These are phyloP conservation scores for Melipona quadrifasciata DNA, from an alignment of 1,140 invertebrate species.

Conservation along the genomic window DNA sequence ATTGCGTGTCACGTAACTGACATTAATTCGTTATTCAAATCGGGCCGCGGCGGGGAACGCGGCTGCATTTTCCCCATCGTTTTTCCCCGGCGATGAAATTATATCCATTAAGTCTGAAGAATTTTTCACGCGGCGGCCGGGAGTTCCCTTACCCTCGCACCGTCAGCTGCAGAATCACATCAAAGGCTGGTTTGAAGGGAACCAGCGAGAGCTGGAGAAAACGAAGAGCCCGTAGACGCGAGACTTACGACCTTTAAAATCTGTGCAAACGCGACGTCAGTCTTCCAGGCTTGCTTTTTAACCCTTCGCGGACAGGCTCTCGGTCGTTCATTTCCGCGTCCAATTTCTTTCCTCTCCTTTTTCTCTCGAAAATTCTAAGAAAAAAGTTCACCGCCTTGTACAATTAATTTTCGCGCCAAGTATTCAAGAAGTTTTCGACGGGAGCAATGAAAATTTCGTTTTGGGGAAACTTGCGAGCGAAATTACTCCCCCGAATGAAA, in stretches of 20 bases:
- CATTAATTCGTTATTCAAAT: conserved; percentile 59
- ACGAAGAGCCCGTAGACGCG: background rate
- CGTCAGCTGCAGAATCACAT: conserved; percentile 50
- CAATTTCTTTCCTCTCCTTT: background rate
- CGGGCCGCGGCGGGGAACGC: conserved; percentile 4
- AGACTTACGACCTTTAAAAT: background rate
- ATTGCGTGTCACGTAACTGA: conserved; percentile 14
- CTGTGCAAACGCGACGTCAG: background rate
- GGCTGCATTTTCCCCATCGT: background rate
- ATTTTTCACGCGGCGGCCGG: conserved; percentile 39
- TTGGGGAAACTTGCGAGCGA: background rate
- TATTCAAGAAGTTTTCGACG: background rate
- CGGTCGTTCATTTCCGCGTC: background rate
- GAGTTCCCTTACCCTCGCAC: conserved; percentile 18
- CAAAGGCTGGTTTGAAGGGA: background rate
- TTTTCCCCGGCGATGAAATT: conserved; percentile 35
- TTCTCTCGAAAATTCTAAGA: too few relatives aligned
- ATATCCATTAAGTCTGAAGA: conserved; percentile 23
- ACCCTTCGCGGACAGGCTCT: background rate
- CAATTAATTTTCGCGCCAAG: background rate
- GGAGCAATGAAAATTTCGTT: background rate
- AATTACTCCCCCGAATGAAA: too few relatives aligned
- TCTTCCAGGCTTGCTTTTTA: background rate
- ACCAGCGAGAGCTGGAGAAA: background rate
- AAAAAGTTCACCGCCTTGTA: too few relatives aligned